A percentile compares a stretch with the other conserved stretches of the same genome.
Evolutionary conservation across 2,888 invertebrate genomes (phyloP).

Genomic region (Rhagonycha lutea): DNA sequence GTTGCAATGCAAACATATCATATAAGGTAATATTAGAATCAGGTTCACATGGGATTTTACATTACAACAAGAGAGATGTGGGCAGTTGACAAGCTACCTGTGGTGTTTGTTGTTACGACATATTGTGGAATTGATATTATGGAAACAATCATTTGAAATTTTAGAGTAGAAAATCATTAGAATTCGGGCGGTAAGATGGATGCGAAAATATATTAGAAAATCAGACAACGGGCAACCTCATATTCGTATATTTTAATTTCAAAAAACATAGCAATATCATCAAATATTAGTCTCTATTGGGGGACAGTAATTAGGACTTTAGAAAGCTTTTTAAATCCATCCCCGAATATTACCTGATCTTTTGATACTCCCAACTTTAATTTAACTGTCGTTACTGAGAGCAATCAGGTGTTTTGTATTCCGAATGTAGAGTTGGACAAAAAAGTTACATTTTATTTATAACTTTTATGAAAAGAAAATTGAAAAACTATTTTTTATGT

Average conservation of each 20-base stretch:
- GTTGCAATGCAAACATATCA: neutral
- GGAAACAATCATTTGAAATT: neutral
- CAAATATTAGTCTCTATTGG: neutral
- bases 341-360: neutral
- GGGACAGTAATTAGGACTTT: neutral
- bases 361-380: neutral
- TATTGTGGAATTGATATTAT: neutral
- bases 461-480: neutral
- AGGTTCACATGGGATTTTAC: neutral
- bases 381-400: neutral
- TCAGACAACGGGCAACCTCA: neutral
- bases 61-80: no score
- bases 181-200: no score
- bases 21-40: no score
- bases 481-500: neutral
- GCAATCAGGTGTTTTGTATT: neutral
- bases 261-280: neutral
- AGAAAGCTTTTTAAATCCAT: neutral
- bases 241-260: neutral
- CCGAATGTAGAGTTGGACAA: neutral
- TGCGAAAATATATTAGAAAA: neutral
- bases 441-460: neutral
- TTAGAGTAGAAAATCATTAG: no score
- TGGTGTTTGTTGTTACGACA: neutral
- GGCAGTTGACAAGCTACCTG: neutral